phyloP scores from a whole-genome alignment of 2,888 invertebrate species.

The Xanthorhoe designata region DNA sequence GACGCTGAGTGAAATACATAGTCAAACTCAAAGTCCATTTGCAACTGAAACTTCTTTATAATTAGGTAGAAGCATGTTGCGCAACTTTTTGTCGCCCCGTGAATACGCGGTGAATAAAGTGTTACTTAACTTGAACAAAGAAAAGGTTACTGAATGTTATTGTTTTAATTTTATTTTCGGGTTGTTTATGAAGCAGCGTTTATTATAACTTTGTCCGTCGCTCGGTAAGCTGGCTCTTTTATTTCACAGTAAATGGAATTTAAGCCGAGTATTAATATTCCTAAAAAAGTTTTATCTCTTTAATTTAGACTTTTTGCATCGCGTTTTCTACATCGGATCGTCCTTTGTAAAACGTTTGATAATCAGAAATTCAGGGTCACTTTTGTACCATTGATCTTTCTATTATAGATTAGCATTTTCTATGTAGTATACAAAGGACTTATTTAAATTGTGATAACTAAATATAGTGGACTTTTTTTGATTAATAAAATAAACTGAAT shows the following conservation, averaged over 20 bases:
- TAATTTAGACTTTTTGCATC: not conserved
- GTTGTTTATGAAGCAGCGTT: conserved; percentile 44
- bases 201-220: conserved; percentile 43
- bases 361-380: not conserved
- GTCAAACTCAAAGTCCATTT: no score
- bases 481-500: no score
- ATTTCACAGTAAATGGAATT: conserved; percentile 40
- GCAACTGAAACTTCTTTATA: not conserved
- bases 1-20: no score
- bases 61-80: conserved; percentile 3
- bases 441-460: no score
- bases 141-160: conserved; percentile 44
- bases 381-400: no score
- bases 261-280: conserved; percentile 32
- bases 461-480: no score
- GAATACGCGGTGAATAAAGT: conserved; percentile 11
- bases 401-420: no score
- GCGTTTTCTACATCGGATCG: not conserved
- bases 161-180: conserved; percentile 45
- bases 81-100: conserved; percentile 10
- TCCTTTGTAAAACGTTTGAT: not conserved
- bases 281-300: conserved; percentile 26
- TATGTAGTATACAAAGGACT: no score
- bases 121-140: conserved; percentile 39
- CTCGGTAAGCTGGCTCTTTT: conserved; percentile 33